These are phyloP conservation scores for Sparus aurata DNA, from an alignment of 2,797 vertebrate genomes.

Conservation along the genomic window DNA sequence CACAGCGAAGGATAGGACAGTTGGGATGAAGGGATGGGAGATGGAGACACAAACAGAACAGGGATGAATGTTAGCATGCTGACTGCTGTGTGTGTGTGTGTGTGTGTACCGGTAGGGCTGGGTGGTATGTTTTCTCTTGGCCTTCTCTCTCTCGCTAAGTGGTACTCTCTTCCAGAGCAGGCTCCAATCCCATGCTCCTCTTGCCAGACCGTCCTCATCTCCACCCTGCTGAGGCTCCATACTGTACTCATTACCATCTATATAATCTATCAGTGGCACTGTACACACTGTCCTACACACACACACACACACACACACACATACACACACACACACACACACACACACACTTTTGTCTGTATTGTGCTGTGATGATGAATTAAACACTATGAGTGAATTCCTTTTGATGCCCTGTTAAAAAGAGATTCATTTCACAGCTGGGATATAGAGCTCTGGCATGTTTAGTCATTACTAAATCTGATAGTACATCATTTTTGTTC, in stretches of 20 bases:
- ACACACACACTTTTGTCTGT: neutral
- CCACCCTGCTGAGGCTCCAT: conserved; percentile 99
- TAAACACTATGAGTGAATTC: neutral
- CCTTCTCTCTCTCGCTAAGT: conserved; percentile 95
- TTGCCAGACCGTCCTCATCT: conserved; percentile 97
- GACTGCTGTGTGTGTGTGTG: conserved; percentile 6
- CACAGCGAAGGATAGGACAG: conserved; percentile 39
- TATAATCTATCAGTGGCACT: conserved; percentile 99
- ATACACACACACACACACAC: conserved; percentile 38
- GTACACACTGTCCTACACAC: conserved; percentile 97
- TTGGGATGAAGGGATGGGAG: conserved; percentile 51
- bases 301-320: conserved; percentile 85
- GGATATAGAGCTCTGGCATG: neutral
- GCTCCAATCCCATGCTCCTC: conserved; percentile 99
- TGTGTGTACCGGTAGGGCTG: conserved; percentile 95
- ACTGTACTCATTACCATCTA: conserved; percentile 99
- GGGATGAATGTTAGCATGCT: conserved; percentile 77
- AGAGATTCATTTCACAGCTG: neutral
- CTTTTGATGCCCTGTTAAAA: neutral
- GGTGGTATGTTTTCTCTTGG: conserved; percentile 94
- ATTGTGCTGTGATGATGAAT: neutral
- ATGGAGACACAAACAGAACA: conserved; percentile 78
- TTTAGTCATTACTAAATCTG: neutral
- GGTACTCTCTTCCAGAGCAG: conserved; percentile 98
- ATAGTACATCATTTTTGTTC: neutral